Conservation (phyloP, 2,797 vertebrate species). For the Spondyliosoma cantharus region DNA sequence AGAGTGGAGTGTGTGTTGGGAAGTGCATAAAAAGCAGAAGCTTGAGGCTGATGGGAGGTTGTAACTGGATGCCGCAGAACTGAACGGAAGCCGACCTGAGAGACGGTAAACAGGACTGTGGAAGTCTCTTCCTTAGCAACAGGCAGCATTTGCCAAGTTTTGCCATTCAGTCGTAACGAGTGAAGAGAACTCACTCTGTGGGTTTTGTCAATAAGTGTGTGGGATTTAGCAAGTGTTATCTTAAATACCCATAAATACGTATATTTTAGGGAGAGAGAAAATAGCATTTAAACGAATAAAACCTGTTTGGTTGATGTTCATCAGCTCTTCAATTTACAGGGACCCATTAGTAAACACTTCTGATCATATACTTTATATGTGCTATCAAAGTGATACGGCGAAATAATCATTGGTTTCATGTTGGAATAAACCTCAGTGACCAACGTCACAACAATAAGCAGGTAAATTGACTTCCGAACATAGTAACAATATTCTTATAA, state of each 20-base stretch:
- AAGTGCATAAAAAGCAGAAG: neutral
- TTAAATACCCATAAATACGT: neutral
- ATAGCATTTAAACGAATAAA: neutral
- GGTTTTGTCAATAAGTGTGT: neutral
- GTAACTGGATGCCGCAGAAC: neutral
- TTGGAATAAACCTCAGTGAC: neutral
- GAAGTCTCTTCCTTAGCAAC: neutral
- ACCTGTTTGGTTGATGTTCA: neutral
- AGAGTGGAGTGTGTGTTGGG: conserved; percentile 1
- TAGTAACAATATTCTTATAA: neutral
- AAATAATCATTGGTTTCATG: neutral
- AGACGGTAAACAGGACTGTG: neutral
- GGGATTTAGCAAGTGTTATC: neutral
- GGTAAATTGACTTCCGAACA: neutral
- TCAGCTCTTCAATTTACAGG: too few species aligned
- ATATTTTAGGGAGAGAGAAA: neutral
- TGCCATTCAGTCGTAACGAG: neutral
- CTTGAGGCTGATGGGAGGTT: neutral
- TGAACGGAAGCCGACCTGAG: neutral
- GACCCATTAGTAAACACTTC: too few species aligned
- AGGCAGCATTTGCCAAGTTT: neutral
- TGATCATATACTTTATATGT: neutral
- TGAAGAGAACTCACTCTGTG: neutral
- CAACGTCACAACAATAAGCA: neutral
- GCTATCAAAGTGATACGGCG: neutral